A percentile compares a stretch with the other conserved stretches of the same genome.
phyloP scores from a whole-genome alignment of 2,888 invertebrate genomes.

The Pyrgus malvae region DNA sequence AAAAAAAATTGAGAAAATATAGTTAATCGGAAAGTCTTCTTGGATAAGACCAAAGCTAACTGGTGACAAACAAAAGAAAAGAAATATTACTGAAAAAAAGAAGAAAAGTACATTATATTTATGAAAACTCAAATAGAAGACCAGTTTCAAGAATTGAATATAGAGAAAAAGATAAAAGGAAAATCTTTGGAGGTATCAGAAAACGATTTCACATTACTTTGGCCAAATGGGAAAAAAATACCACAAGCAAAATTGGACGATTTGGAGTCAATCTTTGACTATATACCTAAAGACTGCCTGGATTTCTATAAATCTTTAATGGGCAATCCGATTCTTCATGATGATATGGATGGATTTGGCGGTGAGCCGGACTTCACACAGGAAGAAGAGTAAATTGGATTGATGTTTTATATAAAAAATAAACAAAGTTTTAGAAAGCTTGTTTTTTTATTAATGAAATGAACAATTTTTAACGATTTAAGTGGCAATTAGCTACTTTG shows the following conservation, averaged over 20 bases:
- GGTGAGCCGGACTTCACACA: too few relatives aligned
- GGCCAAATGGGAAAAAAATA: conserved; percentile 30
- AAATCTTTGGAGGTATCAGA: conserved; percentile 26
- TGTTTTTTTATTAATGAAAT: too few relatives aligned
- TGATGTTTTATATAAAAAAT: too few relatives aligned
- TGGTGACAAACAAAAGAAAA: conserved; percentile 30
- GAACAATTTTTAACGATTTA: too few relatives aligned
- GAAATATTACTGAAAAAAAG: conserved; percentile 28
- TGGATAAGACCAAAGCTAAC: conserved; percentile 23
- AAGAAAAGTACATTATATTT: conserved; percentile 24
- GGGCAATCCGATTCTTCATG: too few relatives aligned
- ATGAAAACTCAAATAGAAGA: conserved; percentile 26
- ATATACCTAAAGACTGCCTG: conserved; percentile 30
- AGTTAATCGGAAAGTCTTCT: conserved; percentile 12
- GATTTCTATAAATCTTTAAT: conserved; percentile 27
- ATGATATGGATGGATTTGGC: too few relatives aligned
- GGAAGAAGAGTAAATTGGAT: too few relatives aligned
- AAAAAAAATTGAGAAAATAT: conserved; percentile 19
- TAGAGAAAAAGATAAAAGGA: conserved; percentile 30
- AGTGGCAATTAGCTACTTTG: too few relatives aligned
- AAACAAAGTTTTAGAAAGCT: too few relatives aligned
- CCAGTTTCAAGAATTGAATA: conserved; percentile 21
- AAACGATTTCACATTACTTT: conserved; percentile 27
- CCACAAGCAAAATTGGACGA: conserved; percentile 27
- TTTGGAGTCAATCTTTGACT: conserved; percentile 29